Base-by-base conservation (phyloP, 2,888 invertebrate species). In the Heteromurus nitidus region DNA sequence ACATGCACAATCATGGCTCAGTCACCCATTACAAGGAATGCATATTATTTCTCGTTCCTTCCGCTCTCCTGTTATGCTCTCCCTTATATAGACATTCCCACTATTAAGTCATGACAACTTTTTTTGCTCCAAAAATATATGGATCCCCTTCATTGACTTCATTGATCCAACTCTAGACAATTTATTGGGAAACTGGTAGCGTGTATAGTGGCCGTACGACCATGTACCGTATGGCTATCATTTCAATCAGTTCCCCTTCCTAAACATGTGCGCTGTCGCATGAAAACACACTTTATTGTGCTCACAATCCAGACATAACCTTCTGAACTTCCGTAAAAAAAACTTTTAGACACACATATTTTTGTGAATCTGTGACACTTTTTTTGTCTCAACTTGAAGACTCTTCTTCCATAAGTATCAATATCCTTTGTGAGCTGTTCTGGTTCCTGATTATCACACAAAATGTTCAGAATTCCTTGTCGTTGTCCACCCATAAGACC, bases 381-480 rank as follows among this genome's bases (percentile, higher is more conserved):
- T 36, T 36, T 9, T 9, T 9, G 13, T 9, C 13, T 9, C 5
- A 9, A 36, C 5, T 36, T 36, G 36, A 9, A 36, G 13, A 5
- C 5, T 5, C 36, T 36, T 36, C 36, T 36, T 36, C 36, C 5
- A 5, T 36, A 13, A 36, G 13, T 36, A 36, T 36, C 36, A 5
- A 9, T 36, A 13, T 36, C 13, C 36, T 36, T 36, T 36, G 36
- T 13, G 36, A 36, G 13, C 36, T 9, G 5, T 36, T 36, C 36
- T 9, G 36, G 7, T 36, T 9, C 5, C 36, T 5, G 36, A 47
- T 55, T 24, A 13, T 9, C 26, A 24, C 26, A 26, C 20, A 72
- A 55, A n/a, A 72, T 72, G 72, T 72, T 72, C 16, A 18, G 20
- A 5, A n/a, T 62, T 1, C 72, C 72, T 20, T 72, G 72, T 30